A percentile compares a stretch with the other conserved stretches of the same genome.
Evolutionary conservation across 2,888 invertebrate species (phyloP).

Genomic region (Limnephilus lunatus): DNA sequence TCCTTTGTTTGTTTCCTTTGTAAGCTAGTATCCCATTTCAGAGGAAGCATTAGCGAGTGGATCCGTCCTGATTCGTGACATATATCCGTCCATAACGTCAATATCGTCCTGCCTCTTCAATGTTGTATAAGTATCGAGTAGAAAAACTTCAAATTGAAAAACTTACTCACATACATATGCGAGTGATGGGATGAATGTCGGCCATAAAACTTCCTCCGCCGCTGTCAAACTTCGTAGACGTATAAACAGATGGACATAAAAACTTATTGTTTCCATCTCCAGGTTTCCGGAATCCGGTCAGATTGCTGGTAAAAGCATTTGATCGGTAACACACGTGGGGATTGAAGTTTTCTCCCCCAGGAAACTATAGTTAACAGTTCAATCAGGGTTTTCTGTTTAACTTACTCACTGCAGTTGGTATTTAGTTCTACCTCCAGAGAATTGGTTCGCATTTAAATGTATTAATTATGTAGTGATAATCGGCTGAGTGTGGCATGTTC

Average conservation of each 20-base stretch:
- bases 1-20: not conserved
- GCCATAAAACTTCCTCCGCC: constrained; percentile 3
- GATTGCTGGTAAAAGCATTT: constrained; percentile 15
- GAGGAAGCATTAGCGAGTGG: not conserved
- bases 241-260: constrained; percentile 31
- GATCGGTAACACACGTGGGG: constrained; percentile 20
- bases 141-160: constrained; percentile 37
- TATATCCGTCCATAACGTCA: not conserved
- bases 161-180: constrained; percentile 12
- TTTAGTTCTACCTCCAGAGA: not conserved
- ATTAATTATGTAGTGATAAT: constrained; percentile 17
- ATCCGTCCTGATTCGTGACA: not conserved
- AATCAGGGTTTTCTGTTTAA: constrained; percentile 31
- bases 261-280: constrained; percentile 6
- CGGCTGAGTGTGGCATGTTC: not conserved
- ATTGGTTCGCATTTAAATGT: constrained; percentile 4
- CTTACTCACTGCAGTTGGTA: not conserved
- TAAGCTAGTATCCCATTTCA: not conserved
- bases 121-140: constrained; percentile 3
- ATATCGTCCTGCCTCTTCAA: constrained; percentile 9
- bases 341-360: not conserved
- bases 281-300: not conserved
- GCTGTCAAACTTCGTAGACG: constrained; percentile 16
- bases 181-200: constrained; percentile 22
- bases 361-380: constrained; percentile 5